Percentiles rank a stretch among this genome's conserved stretches.
These are phyloP conservation scores for Trichosurus vulpecula DNA, from an alignment of 2,797 vertebrate species.

Conservation along the genomic window DNA sequence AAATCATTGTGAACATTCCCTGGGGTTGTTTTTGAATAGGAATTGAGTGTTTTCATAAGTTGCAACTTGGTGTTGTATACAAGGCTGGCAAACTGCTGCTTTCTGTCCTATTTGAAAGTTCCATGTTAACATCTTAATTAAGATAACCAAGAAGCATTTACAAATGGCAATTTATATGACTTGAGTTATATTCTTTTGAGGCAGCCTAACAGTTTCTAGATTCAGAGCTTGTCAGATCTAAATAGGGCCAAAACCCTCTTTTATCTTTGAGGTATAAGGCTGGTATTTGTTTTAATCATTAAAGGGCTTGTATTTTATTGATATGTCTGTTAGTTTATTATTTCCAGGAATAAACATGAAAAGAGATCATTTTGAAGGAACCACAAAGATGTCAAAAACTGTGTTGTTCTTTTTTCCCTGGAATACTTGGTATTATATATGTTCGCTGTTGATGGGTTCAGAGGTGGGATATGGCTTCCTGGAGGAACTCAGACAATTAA, in stretches of 20 bases:
- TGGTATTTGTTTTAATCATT: background rate
- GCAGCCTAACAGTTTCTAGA: slow-evolving; percentile 41
- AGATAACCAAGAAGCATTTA: slow-evolving; percentile 5
- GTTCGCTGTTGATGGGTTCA: background rate
- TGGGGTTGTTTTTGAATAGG: slow-evolving; percentile 41
- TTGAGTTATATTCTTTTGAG: slow-evolving; percentile 25
- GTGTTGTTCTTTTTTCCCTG: background rate
- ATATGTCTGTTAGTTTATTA: fast-evolving
- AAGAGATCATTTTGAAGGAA: background rate
- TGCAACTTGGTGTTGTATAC: slow-evolving; percentile 16
- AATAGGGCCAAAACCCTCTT: slow-evolving; percentile 17
- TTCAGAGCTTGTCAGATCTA: slow-evolving; percentile 34
- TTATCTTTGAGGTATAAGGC: background rate
- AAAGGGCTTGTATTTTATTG: background rate
- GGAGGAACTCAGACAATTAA: background rate
- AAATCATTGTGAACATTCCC: slow-evolving; percentile 57
- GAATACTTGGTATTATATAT: background rate
- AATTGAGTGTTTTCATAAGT: slow-evolving; percentile 61
- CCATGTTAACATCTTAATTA: slow-evolving; percentile 19
- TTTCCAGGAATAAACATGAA: background rate
- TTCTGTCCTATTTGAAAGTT: background rate
- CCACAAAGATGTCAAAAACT: background rate
- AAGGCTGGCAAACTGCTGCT: slow-evolving; percentile 23
- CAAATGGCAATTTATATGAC: background rate
- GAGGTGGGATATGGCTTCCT: background rate